phyloP scores from a whole-genome alignment of 1,140 invertebrate species.

The Scylla paramamosain region DNA sequence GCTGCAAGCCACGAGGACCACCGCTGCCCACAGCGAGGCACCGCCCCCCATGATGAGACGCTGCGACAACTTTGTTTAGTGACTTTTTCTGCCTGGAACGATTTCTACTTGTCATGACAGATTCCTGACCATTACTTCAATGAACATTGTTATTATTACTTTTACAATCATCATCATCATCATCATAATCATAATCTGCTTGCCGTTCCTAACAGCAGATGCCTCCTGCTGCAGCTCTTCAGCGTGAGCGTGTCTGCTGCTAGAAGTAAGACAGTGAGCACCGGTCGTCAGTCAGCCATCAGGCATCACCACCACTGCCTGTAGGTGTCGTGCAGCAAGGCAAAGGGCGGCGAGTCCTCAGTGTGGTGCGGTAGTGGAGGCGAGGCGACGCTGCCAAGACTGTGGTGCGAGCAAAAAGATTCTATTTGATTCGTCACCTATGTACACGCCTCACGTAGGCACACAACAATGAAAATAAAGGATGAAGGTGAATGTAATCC shows the following conservation, averaged over 20 bases:
- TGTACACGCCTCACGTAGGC: neutral
- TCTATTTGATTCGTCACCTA: neutral
- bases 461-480: neutral
- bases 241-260: neutral
- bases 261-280: neutral
- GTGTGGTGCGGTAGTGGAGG: neutral
- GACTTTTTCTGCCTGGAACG: neutral
- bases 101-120: neutral
- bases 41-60: neutral
- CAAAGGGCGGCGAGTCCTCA: neutral
- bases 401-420: neutral
- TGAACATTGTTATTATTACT: neutral
- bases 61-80: neutral
- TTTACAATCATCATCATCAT: neutral
- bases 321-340: neutral
- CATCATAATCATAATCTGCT: neutral
- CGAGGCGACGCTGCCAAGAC: neutral
- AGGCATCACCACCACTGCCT: neutral
- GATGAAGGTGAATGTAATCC: too few relatives aligned
- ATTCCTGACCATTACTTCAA: neutral
- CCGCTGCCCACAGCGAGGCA: neutral
- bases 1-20: neutral
- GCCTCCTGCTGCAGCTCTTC: neutral
- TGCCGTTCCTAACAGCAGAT: neutral
- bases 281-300: neutral